Percentiles rank a stretch among this genome's conserved stretches.
phyloP scores from a whole-genome alignment of 2,888 invertebrate species.

The Saturnia pavonia region DNA sequence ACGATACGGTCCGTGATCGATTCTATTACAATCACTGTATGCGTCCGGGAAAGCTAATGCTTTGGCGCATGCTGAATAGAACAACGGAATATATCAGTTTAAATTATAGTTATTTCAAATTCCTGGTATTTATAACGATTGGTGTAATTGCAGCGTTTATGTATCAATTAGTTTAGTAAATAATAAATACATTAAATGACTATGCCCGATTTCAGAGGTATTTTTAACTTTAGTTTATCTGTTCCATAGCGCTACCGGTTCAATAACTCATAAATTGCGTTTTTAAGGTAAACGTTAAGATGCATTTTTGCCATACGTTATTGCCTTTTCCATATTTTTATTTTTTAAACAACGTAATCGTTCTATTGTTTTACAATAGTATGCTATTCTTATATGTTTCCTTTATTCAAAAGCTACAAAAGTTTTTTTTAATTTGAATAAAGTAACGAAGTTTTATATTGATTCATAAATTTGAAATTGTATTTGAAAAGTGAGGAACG shows the following conservation, averaged over 20 bases:
- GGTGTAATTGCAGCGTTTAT: constrained; percentile 18
- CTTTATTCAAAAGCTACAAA: too few species aligned
- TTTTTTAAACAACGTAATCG: background rate
- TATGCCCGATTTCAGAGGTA: too few species aligned
- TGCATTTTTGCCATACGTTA: background rate
- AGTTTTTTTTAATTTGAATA: too few species aligned
- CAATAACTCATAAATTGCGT: too few species aligned
- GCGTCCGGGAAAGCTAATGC: constrained; percentile 61
- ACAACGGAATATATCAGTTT: constrained; percentile 55
- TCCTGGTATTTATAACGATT: constrained; percentile 19
- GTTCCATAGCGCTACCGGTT: too few species aligned
- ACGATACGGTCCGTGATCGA: constrained; percentile 54
- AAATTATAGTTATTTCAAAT: constrained; percentile 21
- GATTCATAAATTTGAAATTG: too few species aligned
- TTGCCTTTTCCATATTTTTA: background rate
- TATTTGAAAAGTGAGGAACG: background rate
- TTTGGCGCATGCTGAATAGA: constrained; percentile 55
- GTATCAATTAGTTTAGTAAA: constrained; percentile 2
- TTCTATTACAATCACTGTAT: constrained; percentile 38
- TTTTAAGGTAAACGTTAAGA: background rate
- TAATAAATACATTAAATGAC: background rate
- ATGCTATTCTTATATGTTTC: too few species aligned
- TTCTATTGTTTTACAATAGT: background rate
- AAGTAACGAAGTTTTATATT: too few species aligned
- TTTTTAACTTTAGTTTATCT: too few species aligned